Base-by-base conservation (phyloP, 2,113 vertebrate genomes). In the Perognathus longimembris region DNA sequence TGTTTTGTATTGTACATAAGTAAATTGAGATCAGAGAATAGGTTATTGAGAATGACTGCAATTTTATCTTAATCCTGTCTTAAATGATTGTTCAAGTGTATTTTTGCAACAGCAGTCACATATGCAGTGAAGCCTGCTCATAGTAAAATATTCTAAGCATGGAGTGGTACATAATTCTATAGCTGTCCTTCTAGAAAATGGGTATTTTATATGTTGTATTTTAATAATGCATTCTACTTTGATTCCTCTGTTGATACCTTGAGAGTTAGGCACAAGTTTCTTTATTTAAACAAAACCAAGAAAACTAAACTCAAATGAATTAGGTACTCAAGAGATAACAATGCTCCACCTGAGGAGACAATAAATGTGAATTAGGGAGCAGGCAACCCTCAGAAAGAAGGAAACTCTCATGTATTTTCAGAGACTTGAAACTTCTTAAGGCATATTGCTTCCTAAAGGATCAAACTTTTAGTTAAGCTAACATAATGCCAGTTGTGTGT, bases 161-260 rank as follows among this genome's bases (percentile, higher is more conserved):
- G 6, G 17, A 84, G 30, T 3, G 9, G 3, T 73, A 64, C 6
- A 42, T 93, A 34, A 20, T 6, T 76, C 66, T 70, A 18, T 82
- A 67, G 24, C 38, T 75, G 30, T n/a, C 5, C 32, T 71, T 61
- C 84, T 38, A 7, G 14, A 82, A 79, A 85, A 63, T 6, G 24
- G 64, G 24, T 54, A 61, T 4, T 67, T 4, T 34, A 7, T 57
- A 34, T 92, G 30, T 82, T 82, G 7, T 88, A 30, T 66, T 94
- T 91, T 75, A 42, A 78, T 66, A 76, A 70, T 85, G 20, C 12
- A 30, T n/a, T 14, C 1, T 92, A 42, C 3, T 64, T 91, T 75
- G 75, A 36, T 73, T 92, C 24, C 17, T 88, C 63, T 93, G 75
- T 38, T 82, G 11, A 22, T 6, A 95, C 63, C n/a, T 75, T 87